Base-by-base conservation (phyloP, 2,888 invertebrate genomes). In the Idaea straminata region DNA sequence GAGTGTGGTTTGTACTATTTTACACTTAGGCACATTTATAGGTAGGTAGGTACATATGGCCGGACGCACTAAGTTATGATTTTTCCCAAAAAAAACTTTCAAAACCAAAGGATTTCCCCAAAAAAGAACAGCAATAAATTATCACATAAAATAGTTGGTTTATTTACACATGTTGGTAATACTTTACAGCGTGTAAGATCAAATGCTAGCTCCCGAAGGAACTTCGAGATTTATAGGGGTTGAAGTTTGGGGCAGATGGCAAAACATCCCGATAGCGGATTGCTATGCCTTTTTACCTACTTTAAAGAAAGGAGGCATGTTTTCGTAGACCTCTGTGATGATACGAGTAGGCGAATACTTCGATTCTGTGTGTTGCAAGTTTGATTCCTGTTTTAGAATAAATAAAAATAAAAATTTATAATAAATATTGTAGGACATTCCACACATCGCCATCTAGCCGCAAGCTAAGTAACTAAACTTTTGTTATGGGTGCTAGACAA, bases 211-310 rank as follows among this genome's bases (percentile, higher is more conserved):
- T 67, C 68, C 67, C 65, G n/a, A 59, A 65, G 72, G 66, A 64
- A 59, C 61, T 63, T 5, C 6, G 10, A 72, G 72, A 74, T 74
- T 74, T 74, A 74, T 74, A 65, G 71, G 69, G 74, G 74, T 74
- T 70, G 66, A 74, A 74, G 64, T 74, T 72, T 67, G 16, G 65
- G 66, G 59, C 59, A 59, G 59, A 59, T 16, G 34, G 59, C 59
- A 34, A 15, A 16, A 59, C 58, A 15, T 59, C 58, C 16, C 16
- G 58, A 16, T 5, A 47, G 47, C 47, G 47, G 7, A 47, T 47
- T 47, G 47, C 47, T 47, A 47, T 47, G 47, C 47, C 47, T 47
- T 47, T 47, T 47, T 47, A 47, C 47, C 47, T 47, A 47, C 47
- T 47, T 47, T 47, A 10, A 10, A 47, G 47, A 7, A 47, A 47